Evolutionary conservation across 2,797 vertebrate species (phyloP).

Genomic region (Cyclura pinguis): DNA sequence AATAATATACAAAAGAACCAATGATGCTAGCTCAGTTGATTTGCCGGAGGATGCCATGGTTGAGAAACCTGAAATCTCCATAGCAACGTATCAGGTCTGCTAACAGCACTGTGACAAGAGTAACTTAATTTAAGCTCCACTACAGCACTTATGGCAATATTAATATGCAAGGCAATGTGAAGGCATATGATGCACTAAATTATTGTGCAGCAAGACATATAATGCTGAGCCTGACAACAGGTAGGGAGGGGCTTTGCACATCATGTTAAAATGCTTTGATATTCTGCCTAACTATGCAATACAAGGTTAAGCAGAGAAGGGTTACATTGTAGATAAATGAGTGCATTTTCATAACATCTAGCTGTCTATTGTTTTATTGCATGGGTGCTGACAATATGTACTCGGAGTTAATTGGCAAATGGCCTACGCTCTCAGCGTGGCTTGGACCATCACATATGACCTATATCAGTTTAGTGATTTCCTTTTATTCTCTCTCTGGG

Average conservation of each 20-base stretch:
- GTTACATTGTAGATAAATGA: neutral
- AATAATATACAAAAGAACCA: constrained; percentile 15
- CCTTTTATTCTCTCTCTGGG: neutral
- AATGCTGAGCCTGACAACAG: neutral
- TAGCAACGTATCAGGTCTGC: constrained; percentile 12
- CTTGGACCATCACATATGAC: neutral
- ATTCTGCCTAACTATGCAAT: constrained; percentile 8
- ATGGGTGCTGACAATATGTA: neutral
- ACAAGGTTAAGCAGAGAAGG: constrained; percentile 11
- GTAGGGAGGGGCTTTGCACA: neutral
- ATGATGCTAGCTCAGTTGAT: constrained; percentile 15
- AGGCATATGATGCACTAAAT: neutral
- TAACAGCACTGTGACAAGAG: constrained; percentile 15
- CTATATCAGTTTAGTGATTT: neutral
- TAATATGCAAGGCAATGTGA: constrained; percentile 32
- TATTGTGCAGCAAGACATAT: neutral
- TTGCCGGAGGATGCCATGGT: neutral
- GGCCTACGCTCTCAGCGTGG: neutral
- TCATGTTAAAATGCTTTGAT: neutral
- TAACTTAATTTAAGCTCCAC: constrained; percentile 23
- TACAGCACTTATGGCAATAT: neutral
- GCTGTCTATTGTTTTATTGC: neutral
- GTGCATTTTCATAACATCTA: neutral
- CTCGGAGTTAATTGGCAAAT: neutral
- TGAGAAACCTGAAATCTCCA: constrained; percentile 39